These are phyloP conservation scores for Phrynosoma platyrhinos DNA, from an alignment of 2,113 vertebrate species.

Conservation along the genomic window DNA sequence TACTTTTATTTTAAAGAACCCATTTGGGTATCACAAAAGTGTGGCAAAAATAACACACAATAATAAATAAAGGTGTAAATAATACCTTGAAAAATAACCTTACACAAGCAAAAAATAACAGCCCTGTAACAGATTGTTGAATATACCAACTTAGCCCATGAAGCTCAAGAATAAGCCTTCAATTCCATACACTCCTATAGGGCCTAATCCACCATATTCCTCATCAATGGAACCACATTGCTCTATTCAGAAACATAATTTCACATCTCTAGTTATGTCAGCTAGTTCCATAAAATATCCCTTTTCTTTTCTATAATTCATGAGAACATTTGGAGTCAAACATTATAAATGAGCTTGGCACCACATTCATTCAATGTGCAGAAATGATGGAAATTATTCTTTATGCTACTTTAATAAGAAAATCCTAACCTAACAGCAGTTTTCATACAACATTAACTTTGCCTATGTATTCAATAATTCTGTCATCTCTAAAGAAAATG, in stretches of 20 bases:
- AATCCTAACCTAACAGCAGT: constrained; percentile 48
- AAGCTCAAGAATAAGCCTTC: constrained; percentile 27
- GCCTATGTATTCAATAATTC: constrained; percentile 36
- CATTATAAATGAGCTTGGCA: constrained; percentile 40
- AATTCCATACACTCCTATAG: neutral
- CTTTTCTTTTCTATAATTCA: constrained; percentile 46
- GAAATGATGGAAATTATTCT: constrained; percentile 40
- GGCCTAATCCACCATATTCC: neutral
- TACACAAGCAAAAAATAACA: neutral
- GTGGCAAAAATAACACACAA: too few species aligned
- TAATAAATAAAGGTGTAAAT: too few species aligned
- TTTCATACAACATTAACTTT: constrained; percentile 59
- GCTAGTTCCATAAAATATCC: constrained; percentile 21
- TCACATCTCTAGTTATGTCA: constrained; percentile 5
- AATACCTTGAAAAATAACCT: neutral
- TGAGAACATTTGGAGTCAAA: constrained; percentile 44
- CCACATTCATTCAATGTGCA: constrained; percentile 18
- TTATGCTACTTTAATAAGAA: constrained; percentile 48
- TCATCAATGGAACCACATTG: constrained; percentile 2
- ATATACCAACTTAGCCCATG: neutral
- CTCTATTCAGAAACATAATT: constrained; percentile 25
- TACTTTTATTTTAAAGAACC: too few species aligned
- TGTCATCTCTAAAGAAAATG: constrained; percentile 33
- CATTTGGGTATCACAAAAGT: neutral
- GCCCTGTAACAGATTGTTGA: neutral